Evolutionary conservation across 2,113 vertebrate genomes (phyloP).

Genomic region (Ochotona princeps): DNA sequence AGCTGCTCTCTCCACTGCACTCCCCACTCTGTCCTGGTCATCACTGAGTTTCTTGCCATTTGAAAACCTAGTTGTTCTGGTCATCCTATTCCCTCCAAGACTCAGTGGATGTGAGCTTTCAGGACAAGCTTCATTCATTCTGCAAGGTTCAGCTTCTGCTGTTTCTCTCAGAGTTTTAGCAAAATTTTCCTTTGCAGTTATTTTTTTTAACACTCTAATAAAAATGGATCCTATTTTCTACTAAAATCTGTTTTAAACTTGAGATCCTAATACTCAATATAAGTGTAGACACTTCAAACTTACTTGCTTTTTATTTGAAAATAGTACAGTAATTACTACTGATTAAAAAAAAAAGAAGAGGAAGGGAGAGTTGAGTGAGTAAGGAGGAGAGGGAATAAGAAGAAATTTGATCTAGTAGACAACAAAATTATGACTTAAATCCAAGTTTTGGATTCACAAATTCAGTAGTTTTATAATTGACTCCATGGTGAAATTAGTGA

Average conservation of each 20-base stretch:
- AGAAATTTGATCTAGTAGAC: not conserved
- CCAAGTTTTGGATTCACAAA: not conserved
- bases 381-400: not conserved
- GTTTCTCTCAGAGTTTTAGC: not conserved
- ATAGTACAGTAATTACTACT: not conserved
- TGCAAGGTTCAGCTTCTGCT: not conserved
- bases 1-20: not conserved
- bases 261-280: not conserved
- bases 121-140: not conserved
- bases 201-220: conserved; percentile 17
- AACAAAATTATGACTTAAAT: not conserved
- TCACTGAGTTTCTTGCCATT: conserved; percentile 6
- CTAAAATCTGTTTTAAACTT: not conserved
- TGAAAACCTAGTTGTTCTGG: not conserved
- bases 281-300: not conserved
- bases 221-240: not conserved
- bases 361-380: not conserved
- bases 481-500: not conserved
- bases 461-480: not conserved
- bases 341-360: not conserved
- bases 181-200: not conserved
- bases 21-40: not conserved
- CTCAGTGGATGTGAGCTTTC: not conserved
- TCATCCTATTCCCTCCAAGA: not conserved
- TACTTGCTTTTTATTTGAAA: not conserved